A percentile compares a stretch with the other conserved stretches of the same genome.
These are phyloP conservation scores for Apis dorsata DNA, from an alignment of 1,140 invertebrate genomes.

Conservation along the genomic window DNA sequence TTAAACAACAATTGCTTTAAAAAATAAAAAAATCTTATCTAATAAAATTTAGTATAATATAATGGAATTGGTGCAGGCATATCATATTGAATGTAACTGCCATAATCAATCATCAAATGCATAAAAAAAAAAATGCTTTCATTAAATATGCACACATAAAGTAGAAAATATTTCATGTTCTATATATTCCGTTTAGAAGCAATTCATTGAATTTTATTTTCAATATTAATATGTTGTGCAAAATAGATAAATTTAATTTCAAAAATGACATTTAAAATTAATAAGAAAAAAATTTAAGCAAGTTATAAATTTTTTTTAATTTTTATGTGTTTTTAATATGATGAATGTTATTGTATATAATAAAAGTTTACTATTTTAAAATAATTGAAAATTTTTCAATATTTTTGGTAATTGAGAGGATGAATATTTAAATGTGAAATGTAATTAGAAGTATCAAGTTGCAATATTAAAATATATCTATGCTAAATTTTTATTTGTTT, in stretches of 20 bases:
- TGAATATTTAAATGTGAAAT: not conserved
- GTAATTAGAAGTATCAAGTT: not conserved
- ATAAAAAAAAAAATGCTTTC: conserved; percentile 6
- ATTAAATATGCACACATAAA: not conserved
- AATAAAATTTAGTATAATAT: conserved; percentile 14
- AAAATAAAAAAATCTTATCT: not conserved
- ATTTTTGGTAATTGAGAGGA: not conserved
- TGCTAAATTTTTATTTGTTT: not conserved
- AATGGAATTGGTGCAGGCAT: conserved; percentile 26
- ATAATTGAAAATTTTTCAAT: not conserved
- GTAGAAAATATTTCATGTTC: not conserved
- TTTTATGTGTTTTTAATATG: conserved; percentile 2
- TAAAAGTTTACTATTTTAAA: not conserved
- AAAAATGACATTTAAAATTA: not conserved
- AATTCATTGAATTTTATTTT: conserved; percentile 9
- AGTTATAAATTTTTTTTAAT: not conserved
- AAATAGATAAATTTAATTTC: not conserved
- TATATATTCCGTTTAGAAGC: not conserved
- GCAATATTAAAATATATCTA: conserved; percentile 12
- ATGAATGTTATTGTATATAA: conserved; percentile 15
- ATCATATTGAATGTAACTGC: conserved; percentile 41
- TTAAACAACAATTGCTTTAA: not conserved
- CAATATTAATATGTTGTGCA: not conserved
- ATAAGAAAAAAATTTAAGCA: not conserved
- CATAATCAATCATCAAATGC: conserved; percentile 21